phyloP scores from a whole-genome alignment of 2,113 vertebrate genomes.

The Oncorhynchus masou region DNA sequence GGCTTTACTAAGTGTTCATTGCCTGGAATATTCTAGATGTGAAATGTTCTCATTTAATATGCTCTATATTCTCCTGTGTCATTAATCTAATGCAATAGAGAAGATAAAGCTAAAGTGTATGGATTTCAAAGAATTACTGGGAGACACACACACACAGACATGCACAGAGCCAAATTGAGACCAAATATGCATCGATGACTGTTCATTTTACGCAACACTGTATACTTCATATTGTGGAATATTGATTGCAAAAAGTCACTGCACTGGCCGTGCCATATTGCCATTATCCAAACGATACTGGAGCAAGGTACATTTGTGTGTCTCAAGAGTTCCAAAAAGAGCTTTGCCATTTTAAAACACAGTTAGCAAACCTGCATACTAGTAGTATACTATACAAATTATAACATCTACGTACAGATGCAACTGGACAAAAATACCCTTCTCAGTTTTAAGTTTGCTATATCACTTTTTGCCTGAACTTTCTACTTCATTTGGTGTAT shows the following conservation, averaged over 20 bases:
- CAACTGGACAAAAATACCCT: slow-evolving; percentile 13
- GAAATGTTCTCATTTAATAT: too few species aligned
- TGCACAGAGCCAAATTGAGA: neutral
- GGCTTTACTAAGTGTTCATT: slow-evolving; percentile 6
- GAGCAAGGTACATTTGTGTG: neutral
- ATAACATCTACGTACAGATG: neutral
- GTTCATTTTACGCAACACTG: neutral
- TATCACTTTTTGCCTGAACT: too few species aligned
- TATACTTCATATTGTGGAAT: neutral
- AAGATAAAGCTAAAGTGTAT: too few species aligned
- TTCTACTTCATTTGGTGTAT: too few species aligned
- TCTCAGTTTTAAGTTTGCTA: neutral
- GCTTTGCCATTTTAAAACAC: neutral
- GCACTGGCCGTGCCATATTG: neutral
- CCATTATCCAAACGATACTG: neutral
- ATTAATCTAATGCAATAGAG: too few species aligned
- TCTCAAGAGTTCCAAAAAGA: neutral
- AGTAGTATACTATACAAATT: neutral
- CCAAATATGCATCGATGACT: neutral
- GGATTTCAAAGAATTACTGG: too few species aligned
- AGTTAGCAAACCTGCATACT: neutral
- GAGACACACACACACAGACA: too few species aligned
- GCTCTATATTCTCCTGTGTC: too few species aligned
- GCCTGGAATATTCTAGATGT: slow-evolving; percentile 1
- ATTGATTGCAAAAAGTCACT: neutral